These are phyloP conservation scores for Altica lythri DNA, from an alignment of 2,888 invertebrate genomes.

Conservation along the genomic window DNA sequence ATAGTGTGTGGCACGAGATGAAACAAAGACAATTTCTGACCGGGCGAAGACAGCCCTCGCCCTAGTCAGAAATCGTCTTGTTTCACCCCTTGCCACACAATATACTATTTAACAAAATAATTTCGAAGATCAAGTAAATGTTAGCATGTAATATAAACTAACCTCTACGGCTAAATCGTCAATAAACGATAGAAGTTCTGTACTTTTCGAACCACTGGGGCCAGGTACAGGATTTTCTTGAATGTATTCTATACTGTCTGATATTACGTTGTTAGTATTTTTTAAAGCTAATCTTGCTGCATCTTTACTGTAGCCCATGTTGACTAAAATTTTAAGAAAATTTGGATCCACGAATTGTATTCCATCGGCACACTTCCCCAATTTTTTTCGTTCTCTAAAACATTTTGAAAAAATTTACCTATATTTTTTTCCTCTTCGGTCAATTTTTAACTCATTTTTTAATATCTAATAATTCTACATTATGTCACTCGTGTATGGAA, in stretches of 20 bases:
- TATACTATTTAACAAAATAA: too few relatives aligned
- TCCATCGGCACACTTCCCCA: conserved; percentile 67
- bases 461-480: too few relatives aligned
- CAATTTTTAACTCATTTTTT: too few relatives aligned
- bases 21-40: too few relatives aligned
- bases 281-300: conserved; percentile 67
- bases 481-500: too few relatives aligned
- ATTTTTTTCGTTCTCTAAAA: conserved; percentile 58
- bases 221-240: conserved; percentile 63
- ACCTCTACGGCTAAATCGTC: conserved; percentile 54
- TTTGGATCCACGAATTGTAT: conserved; percentile 60
- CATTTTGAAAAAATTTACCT: background rate
- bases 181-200: conserved; percentile 49
- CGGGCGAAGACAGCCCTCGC: too few relatives aligned
- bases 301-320: conserved; percentile 71
- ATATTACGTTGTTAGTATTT: conserved; percentile 71
- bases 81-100: too few relatives aligned
- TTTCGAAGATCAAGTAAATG: too few relatives aligned
- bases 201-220: conserved; percentile 54
- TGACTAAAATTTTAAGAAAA: conserved; percentile 61
- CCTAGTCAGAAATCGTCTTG: too few relatives aligned
- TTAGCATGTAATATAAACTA: too few relatives aligned
- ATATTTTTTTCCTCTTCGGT: too few relatives aligned
- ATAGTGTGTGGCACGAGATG: too few relatives aligned
- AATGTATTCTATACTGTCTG: conserved; percentile 67